These are phyloP conservation scores for Diabrotica virgifera DNA, from an alignment of 1,140 invertebrate genomes.

Conservation along the genomic window DNA sequence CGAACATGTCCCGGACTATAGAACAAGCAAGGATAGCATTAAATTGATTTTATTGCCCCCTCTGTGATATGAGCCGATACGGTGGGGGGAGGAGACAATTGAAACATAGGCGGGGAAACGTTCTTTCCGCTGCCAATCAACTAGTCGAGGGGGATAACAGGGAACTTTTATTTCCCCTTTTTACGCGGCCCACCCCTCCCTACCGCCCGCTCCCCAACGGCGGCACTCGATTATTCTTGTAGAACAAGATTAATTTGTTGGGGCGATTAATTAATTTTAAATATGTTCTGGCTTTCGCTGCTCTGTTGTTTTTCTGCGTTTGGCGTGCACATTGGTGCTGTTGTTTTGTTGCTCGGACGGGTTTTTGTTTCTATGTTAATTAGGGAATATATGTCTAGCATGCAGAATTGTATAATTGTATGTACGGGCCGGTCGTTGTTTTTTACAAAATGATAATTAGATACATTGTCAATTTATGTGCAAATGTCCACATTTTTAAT, in stretches of 20 bases:
- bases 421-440: too few relatives aligned
- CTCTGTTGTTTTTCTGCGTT: too few relatives aligned
- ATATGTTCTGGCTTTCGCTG: slow-evolving; percentile 17
- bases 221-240: slow-evolving; percentile 27
- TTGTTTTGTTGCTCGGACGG: too few relatives aligned
- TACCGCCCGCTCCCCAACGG: background rate
- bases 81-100: slow-evolving; percentile 29
- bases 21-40: slow-evolving; percentile 36
- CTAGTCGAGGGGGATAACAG: slow-evolving; percentile 18
- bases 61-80: slow-evolving; percentile 30
- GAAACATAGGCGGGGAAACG: slow-evolving; percentile 31
- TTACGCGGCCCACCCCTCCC: slow-evolving; percentile 25
- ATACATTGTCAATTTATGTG: too few relatives aligned
- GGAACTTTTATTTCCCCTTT: slow-evolving; percentile 21
- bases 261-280: slow-evolving; percentile 30
- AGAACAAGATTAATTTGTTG: slow-evolving; percentile 34
- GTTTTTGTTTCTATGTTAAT: too few relatives aligned
- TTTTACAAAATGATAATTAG: too few relatives aligned
- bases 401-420: too few relatives aligned
- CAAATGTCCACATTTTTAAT: too few relatives aligned
- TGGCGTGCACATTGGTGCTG: too few relatives aligned
- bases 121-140: slow-evolving; percentile 34
- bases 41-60: slow-evolving; percentile 44
- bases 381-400: too few relatives aligned
- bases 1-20: background rate